A percentile compares a stretch with the other conserved stretches of the same genome.
These are phyloP conservation scores for Microchrysa polita DNA, from an alignment of 2,888 invertebrate genomes.

Conservation along the genomic window DNA sequence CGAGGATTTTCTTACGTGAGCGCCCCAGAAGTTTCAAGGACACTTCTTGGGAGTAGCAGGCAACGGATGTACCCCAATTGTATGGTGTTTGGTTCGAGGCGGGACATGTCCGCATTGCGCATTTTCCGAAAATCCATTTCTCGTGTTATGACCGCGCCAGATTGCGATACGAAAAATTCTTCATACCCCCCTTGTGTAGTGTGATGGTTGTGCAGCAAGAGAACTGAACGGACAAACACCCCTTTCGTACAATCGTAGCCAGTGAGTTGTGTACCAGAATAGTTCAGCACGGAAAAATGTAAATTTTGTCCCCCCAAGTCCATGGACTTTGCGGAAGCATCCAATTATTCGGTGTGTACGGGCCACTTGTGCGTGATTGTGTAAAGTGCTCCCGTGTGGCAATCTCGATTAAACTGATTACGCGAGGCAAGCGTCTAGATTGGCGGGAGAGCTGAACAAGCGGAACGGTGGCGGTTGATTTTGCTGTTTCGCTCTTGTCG, in stretches of 20 bases:
- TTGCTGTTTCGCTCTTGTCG: too few relatives aligned
- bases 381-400: conserved; percentile 6
- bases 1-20: neutral
- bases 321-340: conserved; percentile 2
- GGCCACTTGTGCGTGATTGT: conserved; percentile 5
- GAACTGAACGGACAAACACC: neutral
- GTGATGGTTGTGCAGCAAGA: neutral
- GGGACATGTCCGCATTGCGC: conserved; percentile 53
- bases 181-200: conserved; percentile 7
- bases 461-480: neutral
- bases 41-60: conserved; percentile 29
- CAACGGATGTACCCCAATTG: neutral
- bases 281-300: conserved; percentile 26
- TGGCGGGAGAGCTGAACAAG: neutral
- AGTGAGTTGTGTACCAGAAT: conserved; percentile 33
- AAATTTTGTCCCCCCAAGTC: conserved; percentile 20
- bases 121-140: conserved; percentile 46
- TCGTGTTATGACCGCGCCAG: conserved; percentile 10
- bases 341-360: neutral
- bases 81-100: conserved; percentile 27
- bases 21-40: conserved; percentile 34
- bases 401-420: conserved; percentile 19
- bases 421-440: neutral
- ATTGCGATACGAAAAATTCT: neutral
- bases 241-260: neutral